A percentile compares a stretch with the other conserved stretches of the same genome.
These are phyloP conservation scores for Epizoanthus rinbou DNA, from an alignment of 92 coral and sea anemone genomes.

Conservation along the genomic window DNA sequence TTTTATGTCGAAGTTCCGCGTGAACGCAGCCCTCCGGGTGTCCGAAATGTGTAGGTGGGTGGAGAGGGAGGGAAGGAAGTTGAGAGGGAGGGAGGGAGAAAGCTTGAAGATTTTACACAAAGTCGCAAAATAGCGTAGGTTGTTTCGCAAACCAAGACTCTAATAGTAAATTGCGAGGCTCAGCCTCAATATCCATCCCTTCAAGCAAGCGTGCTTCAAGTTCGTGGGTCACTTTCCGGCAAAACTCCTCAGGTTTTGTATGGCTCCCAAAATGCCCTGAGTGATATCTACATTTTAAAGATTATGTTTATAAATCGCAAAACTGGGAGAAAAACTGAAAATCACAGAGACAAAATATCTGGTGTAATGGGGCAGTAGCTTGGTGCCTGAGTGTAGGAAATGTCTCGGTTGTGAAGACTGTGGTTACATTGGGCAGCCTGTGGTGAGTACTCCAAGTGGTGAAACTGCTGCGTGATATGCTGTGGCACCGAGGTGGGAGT, in stretches of 20 bases:
- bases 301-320: neutral
- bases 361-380: neutral
- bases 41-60: too few species aligned
- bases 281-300: neutral
- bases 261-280: neutral
- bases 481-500: neutral
- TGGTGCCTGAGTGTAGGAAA: neutral
- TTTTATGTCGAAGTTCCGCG: too few species aligned
- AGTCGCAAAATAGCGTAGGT: too few species aligned
- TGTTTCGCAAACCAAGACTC: too few species aligned
- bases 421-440: neutral
- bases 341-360: constrained; percentile 9
- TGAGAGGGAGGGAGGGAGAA: too few species aligned
- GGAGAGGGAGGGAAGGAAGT: too few species aligned
- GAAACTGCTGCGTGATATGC: neutral
- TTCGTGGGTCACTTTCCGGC: too few species aligned
- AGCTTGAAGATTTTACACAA: too few species aligned
- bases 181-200: too few species aligned
- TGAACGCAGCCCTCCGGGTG: too few species aligned
- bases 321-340: neutral
- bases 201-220: too few species aligned
- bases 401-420: neutral
- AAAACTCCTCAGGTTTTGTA: neutral
- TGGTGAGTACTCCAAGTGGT: constrained; percentile 4
- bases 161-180: too few species aligned